These are phyloP conservation scores for Acanthosepion lycidas DNA, from an alignment of 2,888 invertebrate genomes.

Conservation along the genomic window DNA sequence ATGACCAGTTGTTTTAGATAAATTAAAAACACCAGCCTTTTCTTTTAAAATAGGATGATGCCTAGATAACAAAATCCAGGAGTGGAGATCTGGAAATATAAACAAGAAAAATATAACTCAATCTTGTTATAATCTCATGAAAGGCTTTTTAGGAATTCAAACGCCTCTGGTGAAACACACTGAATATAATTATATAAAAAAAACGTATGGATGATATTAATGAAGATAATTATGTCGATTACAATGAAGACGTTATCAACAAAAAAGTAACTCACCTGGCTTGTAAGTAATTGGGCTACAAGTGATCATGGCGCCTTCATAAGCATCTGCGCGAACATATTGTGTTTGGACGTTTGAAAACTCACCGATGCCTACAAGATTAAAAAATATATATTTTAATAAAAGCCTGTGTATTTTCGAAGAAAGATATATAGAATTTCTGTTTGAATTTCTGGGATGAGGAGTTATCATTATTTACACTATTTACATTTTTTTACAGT, in stretches of 20 bases:
- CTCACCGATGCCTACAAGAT: slow-evolving; percentile 63
- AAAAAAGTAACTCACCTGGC: slow-evolving; percentile 78
- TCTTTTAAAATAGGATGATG: too few species aligned
- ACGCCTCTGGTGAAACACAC: not conserved
- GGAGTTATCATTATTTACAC: too few species aligned
- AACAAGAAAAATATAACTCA: not conserved
- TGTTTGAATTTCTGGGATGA: too few species aligned
- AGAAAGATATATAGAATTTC: not conserved
- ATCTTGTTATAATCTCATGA: not conserved
- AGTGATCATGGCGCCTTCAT: slow-evolving; percentile 64
- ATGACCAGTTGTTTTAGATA: too few species aligned
- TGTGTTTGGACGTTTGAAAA: slow-evolving; percentile 70
- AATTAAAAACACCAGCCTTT: too few species aligned
- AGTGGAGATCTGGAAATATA: not conserved
- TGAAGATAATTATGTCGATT: too few species aligned
- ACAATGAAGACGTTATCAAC: too few species aligned
- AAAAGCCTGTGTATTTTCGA: too few species aligned
- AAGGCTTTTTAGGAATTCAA: not conserved
- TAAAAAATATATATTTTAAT: not conserved
- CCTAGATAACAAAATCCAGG: too few species aligned
- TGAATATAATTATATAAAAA: too few species aligned
- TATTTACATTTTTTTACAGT: too few species aligned
- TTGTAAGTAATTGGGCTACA: slow-evolving; percentile 87
- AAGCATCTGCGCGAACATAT: slow-evolving; percentile 61
- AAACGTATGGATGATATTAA: too few species aligned